Evolutionary conservation across 2,888 invertebrate species (phyloP).

Genomic region (Stenodema calcarata): DNA sequence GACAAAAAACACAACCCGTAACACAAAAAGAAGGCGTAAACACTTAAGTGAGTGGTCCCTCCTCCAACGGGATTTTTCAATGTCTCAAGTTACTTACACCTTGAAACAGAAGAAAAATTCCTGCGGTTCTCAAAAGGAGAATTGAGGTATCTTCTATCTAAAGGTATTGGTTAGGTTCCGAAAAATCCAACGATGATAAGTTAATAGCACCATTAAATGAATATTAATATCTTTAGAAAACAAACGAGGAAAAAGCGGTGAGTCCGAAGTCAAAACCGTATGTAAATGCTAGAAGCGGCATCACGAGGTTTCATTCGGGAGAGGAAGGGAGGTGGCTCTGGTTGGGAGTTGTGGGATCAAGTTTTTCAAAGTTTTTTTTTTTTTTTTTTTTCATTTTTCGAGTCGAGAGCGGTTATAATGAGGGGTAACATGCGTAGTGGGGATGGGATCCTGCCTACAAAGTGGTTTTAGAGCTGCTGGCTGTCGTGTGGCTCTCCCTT

Average conservation of each 20-base stretch:
- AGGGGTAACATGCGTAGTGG: conserved; percentile 37
- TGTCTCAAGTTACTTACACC: conserved; percentile 13
- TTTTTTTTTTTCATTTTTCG: not conserved
- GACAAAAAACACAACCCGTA: conserved; percentile 9
- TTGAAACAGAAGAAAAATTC: conserved; percentile 16
- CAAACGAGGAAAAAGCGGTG: conserved; percentile 33
- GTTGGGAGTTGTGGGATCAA: conserved; percentile 28
- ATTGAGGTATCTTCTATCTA: conserved; percentile 25
- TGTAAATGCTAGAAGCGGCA: conserved; percentile 29
- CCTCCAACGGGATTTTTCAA: not conserved
- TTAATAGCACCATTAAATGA: conserved; percentile 43
- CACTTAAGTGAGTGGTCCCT: not conserved
- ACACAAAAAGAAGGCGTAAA: conserved; percentile 7
- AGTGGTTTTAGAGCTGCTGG: conserved; percentile 44
- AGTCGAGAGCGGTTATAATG: conserved; percentile 39
- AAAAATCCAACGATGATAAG: conserved; percentile 23
- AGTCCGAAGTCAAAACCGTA: conserved; percentile 26
- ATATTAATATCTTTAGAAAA: conserved; percentile 27
- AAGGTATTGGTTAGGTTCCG: too few relatives aligned
- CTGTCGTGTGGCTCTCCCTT: conserved; percentile 43
- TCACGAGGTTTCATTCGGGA: not conserved
- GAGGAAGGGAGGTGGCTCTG: not conserved
- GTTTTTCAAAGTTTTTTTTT: conserved; percentile 24
- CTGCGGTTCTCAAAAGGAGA: not conserved
- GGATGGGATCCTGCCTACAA: conserved; percentile 29